Evolutionary conservation across 2,113 vertebrate species (phyloP), one percentile per base, ranked within the genome.

Genomic region (Eonycteris spelaea): DNA sequence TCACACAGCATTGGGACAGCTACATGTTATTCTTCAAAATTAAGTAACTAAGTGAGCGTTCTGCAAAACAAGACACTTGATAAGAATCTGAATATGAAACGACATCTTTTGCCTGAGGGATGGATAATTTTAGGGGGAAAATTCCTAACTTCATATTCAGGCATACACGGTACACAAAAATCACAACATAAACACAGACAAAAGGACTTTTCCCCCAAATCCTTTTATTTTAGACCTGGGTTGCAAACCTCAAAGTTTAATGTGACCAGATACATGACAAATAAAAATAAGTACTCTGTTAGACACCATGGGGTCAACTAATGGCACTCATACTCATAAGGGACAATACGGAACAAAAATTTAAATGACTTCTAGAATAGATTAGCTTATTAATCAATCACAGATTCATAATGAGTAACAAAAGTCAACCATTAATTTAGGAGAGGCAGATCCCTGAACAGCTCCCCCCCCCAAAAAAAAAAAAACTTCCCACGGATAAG

Each of bases 361-460:
- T 6, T 45, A 92, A 82, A 94, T 38, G 63, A 35, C 35, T 61
- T 82, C 78, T 45, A 86, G 93, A 87, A 51, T 18, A 68, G 40
- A 68, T 79, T 11, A 26, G n/a, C 53, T 82, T 38, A 75, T 67
- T 26, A n/a, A 70, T 53, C 38, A 57, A 38, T 92, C 70, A 59
- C 19, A 88, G 53, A 91, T 28, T 21, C 28, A 24, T n/a, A 55
- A 94, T 8, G 33, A 84, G 35, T 7, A 82, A 90, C 57, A 86
- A 63, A 53, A 92, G 57, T 67, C 61, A 90, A 19, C 10, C 33
- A 89, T 65, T 48, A 90, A 97, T 89, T 79, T 45, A 93, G 48
- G 57, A 96, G 12, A 48, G 4, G 33, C 40, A 78, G 57, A 71
- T 73, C 22, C 55, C 40, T 53, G 10, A 91, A 14, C 9, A 75